Base-by-base conservation (phyloP, 92 coral and sea anemone genomes). In the Meandrina meandrites region DNA sequence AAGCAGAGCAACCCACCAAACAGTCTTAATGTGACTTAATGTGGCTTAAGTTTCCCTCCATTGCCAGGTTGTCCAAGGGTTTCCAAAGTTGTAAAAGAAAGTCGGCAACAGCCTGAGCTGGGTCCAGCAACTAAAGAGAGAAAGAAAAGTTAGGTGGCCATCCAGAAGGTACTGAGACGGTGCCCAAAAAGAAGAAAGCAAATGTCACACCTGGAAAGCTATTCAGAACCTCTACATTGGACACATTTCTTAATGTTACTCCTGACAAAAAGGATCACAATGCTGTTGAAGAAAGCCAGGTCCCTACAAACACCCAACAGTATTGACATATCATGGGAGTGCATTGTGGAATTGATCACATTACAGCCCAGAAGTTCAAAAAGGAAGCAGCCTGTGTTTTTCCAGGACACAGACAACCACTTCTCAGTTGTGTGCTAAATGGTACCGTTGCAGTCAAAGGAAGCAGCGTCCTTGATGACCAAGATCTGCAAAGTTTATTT, bases 321-420 rank as follows among this genome's bases (percentile, higher is more conserved):
- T 17, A 32, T 5, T 16, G 57, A 36, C 56, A 56, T 21, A 75
- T 1, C 75, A 80, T 36, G 28, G 60, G 31, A 18, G 92, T 91
- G 89, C 76, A 87, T 69, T 81, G 28, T 86, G 88, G 90, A 45
- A 87, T 90, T 36, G 73, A 76, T 60, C 85, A 57, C 31, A 83
- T 21, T 54, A 82, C 80, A 51, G 84, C 93, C 54, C 83, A 75
- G 66, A 87, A 82, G 81, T 84, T 91, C 72, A 83, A 88, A 47
- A 81, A 18, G 30, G 74, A 64, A 66, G 76, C 75, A 81, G 84
- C 79, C 57, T 92, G 90, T 68, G 75, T 76, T 81, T 86, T 92
- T 57, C 90, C 92, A 51, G 76, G 69, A 48, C 54, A 78, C 85
- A 92, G 57, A 89, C 78, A 86, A 73, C 88, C 92, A 24, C 89